Evolutionary conservation across 1,140 invertebrate species (phyloP).

Genomic region (Metopolophium dirhodum): DNA sequence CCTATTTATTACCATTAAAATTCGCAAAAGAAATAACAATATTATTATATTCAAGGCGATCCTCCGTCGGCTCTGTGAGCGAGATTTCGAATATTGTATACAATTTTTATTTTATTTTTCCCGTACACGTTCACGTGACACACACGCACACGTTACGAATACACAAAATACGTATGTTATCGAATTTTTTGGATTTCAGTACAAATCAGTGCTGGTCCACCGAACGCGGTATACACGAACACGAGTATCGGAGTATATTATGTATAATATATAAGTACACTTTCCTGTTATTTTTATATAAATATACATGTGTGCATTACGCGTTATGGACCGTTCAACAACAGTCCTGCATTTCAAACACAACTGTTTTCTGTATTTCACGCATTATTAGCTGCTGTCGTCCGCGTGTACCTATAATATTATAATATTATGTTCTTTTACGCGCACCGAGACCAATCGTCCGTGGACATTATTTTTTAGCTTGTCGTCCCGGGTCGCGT

Average conservation of each 20-base stretch:
- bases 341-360: neutral
- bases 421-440: neutral
- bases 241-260: neutral
- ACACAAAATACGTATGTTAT: neutral
- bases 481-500: neutral
- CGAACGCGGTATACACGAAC: neutral
- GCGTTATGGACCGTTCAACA: conserved; percentile 28
- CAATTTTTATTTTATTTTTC: neutral
- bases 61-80: neutral
- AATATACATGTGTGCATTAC: neutral
- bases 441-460: neutral
- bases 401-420: neutral
- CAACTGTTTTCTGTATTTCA: conserved; percentile 31
- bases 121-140: neutral
- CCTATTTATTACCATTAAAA: neutral
- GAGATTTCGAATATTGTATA: neutral
- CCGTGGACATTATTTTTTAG: conserved; percentile 16
- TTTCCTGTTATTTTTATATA: neutral
- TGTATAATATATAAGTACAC: neutral
- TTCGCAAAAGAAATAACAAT: neutral
- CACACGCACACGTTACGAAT: neutral
- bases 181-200: neutral
- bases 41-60: neutral
- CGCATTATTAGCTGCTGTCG: conserved; percentile 17
- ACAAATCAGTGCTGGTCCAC: conserved; percentile 11